These are phyloP conservation scores for Acrocephalus kingi DNA, from an alignment of 2,113 vertebrate genomes.

Conservation along the genomic window DNA sequence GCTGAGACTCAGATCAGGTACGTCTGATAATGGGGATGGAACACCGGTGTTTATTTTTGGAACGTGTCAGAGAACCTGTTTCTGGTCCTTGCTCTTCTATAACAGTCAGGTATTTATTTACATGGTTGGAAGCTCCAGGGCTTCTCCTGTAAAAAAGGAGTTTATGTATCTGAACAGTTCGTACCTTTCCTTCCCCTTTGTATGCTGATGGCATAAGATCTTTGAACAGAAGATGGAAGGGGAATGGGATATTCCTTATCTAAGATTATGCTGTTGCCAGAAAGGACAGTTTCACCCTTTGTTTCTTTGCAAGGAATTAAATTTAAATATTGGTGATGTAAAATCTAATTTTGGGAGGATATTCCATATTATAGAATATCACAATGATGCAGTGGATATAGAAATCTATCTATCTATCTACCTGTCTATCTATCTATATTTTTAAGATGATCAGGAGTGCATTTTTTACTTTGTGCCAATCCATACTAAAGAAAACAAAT, in stretches of 20 bases:
- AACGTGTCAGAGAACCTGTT: background rate
- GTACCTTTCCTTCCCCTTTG: background rate
- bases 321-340: background rate
- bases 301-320: background rate
- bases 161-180: background rate
- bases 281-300: background rate
- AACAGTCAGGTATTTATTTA: slow-evolving; percentile 21
- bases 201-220: background rate
- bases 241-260: background rate
- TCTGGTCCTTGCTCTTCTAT: background rate
- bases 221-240: background rate
- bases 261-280: background rate
- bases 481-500: background rate
- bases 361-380: background rate
- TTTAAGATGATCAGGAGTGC: background rate
- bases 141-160: background rate
- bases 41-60: background rate
- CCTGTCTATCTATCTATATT: background rate
- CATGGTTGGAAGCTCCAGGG: background rate
- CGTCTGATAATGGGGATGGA: background rate
- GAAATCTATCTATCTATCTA: background rate
- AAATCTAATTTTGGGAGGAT: background rate
- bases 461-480: background rate
- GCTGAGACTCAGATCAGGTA: slow-evolving; percentile 8
- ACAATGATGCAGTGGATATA: accelerated